Evolutionary conservation across 37 sponge, comb jelly and placozoan genomes (phyloP).

Genomic region (Bolinopsis microptera): DNA sequence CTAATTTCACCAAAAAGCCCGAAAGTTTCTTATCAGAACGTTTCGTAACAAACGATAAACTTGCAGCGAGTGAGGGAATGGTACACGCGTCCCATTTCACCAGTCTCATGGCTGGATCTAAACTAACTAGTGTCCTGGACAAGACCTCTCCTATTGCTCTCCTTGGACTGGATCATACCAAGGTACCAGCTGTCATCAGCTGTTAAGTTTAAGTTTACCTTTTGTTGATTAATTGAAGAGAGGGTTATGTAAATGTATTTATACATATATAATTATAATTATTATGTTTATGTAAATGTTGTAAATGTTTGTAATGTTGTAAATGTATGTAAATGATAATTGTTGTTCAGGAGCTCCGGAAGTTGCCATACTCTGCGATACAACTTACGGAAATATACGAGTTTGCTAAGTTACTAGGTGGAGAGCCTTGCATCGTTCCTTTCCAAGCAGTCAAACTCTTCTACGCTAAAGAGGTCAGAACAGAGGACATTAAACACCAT

Average conservation of each 20-base stretch:
- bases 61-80: conserved; percentile 35
- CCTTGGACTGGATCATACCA: conserved; percentile 49
- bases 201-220: no score
- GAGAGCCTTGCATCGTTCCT: conserved; percentile 41
- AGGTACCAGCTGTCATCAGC: no score
- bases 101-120: conserved; percentile 35
- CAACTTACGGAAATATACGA: conserved; percentile 55
- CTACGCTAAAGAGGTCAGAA: conserved; percentile 46
- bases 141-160: conserved; percentile 39
- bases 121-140: conserved; percentile 43
- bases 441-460: conserved; percentile 62
- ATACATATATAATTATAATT: no score
- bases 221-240: no score
- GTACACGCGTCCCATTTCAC: conserved; percentile 44
- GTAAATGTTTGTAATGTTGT: no score
- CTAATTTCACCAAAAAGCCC: no score
- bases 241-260: no score
- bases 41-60: no score
- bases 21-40: no score
- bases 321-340: no score
- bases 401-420: conserved; percentile 8
- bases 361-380: conserved; percentile 11
- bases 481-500: no score
- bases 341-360: neutral
- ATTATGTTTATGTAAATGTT: no score